Percentiles rank a stretch among this genome's conserved stretches.
phyloP scores from a whole-genome alignment of 2,888 invertebrate genomes.

The Standfussiana lucernea region DNA sequence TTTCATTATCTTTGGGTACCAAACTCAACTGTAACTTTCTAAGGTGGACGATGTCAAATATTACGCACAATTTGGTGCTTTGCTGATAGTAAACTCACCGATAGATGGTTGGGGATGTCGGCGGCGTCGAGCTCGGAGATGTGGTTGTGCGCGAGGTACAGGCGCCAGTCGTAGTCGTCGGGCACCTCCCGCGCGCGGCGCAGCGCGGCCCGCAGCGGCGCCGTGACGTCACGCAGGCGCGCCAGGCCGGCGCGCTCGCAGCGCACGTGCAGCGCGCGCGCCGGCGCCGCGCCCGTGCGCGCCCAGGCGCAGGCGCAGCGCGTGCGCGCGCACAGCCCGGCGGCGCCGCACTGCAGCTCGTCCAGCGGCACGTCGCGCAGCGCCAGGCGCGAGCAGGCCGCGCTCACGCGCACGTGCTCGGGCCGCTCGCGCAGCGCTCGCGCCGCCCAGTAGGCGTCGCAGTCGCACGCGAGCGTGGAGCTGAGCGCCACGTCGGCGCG shows the following conservation, averaged over 20 bases:
- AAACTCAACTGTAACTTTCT: too few relatives aligned
- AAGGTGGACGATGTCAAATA: too few relatives aligned
- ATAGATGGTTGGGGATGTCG: constrained; percentile 46
- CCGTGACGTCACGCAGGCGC: constrained; percentile 7
- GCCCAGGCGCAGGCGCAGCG: constrained; percentile 17
- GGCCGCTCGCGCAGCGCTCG: constrained; percentile 25
- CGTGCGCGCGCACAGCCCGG: constrained; percentile 6
- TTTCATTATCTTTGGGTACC: too few relatives aligned
- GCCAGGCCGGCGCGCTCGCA: constrained; percentile 1
- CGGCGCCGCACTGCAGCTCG: constrained; percentile 7
- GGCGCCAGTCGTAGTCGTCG: constrained; percentile 35
- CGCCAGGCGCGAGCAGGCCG: background rate
- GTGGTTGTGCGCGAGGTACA: constrained; percentile 51
- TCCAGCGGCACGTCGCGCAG: background rate
- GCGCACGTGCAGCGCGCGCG: background rate
- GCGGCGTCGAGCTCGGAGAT: constrained; percentile 32
- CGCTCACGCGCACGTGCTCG: constrained; percentile 4
- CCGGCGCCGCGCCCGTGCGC: background rate
- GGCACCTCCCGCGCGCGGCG: background rate
- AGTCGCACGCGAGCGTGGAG: constrained; percentile 57
- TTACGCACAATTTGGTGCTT: too few relatives aligned
- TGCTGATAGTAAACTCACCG: constrained; percentile 26
- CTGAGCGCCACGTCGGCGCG: constrained; percentile 18
- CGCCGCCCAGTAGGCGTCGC: constrained; percentile 57
- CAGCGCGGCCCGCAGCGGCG: background rate